Conservation (phyloP, 35 echinoderm and acorn worm genomes). For the Hemicentrotus pulcherrimus region DNA sequence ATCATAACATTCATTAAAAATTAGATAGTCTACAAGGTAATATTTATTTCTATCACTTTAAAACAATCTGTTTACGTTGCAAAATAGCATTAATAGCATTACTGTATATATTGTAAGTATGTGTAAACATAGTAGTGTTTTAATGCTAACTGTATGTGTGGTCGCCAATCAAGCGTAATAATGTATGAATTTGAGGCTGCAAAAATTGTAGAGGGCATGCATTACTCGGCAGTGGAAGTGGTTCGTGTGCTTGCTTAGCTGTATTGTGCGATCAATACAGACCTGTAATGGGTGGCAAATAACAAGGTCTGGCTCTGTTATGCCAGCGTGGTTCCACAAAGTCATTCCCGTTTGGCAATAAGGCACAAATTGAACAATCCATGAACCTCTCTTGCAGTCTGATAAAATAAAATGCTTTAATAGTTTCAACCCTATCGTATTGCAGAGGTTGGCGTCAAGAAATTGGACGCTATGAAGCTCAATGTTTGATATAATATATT, state of each 20-base stretch:
- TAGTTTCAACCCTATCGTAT: no score
- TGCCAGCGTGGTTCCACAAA: background rate
- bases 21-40: no score
- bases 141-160: background rate
- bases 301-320: background rate
- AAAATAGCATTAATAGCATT: no score
- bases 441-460: no score
- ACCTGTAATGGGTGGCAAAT: constrained; percentile 1
- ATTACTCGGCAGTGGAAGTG: background rate
- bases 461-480: background rate
- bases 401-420: background rate
- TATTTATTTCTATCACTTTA: no score
- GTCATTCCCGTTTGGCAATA: background rate
- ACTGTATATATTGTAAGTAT: no score
- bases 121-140: no score
- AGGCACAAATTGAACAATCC: background rate
- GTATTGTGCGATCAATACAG: constrained; percentile 12
- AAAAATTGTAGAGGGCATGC: background rate
- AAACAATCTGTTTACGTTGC: no score
- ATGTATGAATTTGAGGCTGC: background rate
- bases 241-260: background rate
- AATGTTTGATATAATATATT: background rate
- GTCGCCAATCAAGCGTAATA: background rate
- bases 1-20: no score
- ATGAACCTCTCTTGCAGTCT: background rate